Evolutionary conservation across 2,888 invertebrate genomes (phyloP).

Genomic region (Dendrolimus pini): DNA sequence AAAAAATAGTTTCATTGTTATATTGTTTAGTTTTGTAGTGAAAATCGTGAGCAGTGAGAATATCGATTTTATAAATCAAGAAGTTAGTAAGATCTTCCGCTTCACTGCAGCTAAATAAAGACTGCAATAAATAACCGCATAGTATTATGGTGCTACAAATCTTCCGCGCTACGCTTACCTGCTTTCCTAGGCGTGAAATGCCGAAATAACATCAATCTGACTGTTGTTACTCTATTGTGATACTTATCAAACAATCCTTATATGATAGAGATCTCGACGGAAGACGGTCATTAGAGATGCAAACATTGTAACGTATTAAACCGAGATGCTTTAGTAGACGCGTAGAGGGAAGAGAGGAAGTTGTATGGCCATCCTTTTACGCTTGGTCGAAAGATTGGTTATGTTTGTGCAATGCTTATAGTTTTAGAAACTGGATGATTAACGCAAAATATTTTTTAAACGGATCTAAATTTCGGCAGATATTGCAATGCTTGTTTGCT

Average conservation of each 20-base stretch:
- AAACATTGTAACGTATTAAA: constrained; percentile 10
- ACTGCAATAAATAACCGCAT: too few species aligned
- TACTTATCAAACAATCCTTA: constrained; percentile 2
- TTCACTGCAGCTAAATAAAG: too few species aligned
- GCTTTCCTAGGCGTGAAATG: constrained; percentile 3
- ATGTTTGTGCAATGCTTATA: too few species aligned
- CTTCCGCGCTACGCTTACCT: constrained; percentile 4
- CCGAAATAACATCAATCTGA: neutral
- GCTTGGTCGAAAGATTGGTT: neutral
- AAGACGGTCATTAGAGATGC: constrained; percentile 10
- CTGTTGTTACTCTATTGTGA: neutral
- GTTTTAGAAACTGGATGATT: too few species aligned
- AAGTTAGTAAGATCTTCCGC: too few species aligned
- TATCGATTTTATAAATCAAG: too few species aligned
- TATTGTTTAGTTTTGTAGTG: too few species aligned
- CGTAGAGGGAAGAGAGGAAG: neutral
- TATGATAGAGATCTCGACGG: constrained; percentile 6
- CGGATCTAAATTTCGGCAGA: too few species aligned
- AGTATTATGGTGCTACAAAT: neutral
- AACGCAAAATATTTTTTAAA: too few species aligned
- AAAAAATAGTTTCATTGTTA: too few species aligned
- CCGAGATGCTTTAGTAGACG: neutral
- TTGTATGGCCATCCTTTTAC: neutral
- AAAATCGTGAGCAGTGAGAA: too few species aligned
- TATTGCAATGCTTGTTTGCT: too few species aligned